phyloP scores from a whole-genome alignment of 2,888 invertebrate genomes.

The Nebria salina region DNA sequence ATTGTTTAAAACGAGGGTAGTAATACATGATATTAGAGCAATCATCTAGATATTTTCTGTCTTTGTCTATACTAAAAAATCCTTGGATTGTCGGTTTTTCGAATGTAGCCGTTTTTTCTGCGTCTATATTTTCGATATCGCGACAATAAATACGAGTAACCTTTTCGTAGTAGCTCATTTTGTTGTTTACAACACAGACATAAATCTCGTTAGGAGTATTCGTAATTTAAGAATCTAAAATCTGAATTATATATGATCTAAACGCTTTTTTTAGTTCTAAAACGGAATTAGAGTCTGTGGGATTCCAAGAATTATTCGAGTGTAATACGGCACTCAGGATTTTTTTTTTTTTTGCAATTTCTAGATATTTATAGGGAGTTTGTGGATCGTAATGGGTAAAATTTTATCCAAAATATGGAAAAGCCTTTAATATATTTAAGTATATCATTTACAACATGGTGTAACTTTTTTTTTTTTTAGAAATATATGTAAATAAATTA shows the following conservation, averaged over 20 bases:
- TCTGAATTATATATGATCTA: no score
- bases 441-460: constrained; percentile 43
- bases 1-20: constrained; percentile 24
- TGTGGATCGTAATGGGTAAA: background rate
- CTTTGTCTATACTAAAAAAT: constrained; percentile 33
- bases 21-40: constrained; percentile 27
- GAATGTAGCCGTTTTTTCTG: constrained; percentile 16
- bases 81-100: constrained; percentile 33
- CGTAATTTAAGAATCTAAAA: background rate
- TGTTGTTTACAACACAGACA: background rate
- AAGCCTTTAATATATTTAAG: constrained; percentile 44
- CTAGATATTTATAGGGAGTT: background rate
- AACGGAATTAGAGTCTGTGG: no score
- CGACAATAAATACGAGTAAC: constrained; percentile 11
- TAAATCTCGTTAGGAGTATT: background rate
- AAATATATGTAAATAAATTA: constrained; percentile 43
- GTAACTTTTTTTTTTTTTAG: constrained; percentile 32
- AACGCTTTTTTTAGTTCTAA: no score
- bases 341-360: background rate
- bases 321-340: background rate
- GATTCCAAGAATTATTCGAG: background rate
- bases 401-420: constrained; percentile 26
- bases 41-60: constrained; percentile 23
- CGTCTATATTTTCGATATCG: constrained; percentile 28
- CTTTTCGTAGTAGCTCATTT: constrained; percentile 25